Conservation (phyloP, 2,113 vertebrate genomes). For the Drymodes brunneopygia region DNA sequence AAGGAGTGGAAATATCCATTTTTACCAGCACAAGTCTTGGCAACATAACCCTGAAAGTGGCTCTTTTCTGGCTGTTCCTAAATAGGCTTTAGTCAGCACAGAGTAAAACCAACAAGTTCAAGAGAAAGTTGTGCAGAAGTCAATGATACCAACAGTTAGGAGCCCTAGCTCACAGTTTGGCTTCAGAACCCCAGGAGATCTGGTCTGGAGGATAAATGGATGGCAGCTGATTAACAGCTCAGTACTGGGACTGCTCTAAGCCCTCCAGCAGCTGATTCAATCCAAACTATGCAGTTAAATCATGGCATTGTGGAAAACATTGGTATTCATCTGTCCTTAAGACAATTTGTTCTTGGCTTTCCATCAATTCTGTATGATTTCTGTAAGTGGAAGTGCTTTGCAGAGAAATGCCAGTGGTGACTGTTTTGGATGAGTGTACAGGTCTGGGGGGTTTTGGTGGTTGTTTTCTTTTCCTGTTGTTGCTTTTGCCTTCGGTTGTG, state of each 20-base stretch:
- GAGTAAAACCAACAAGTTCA: background rate
- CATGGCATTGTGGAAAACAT: background rate
- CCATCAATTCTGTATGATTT: background rate
- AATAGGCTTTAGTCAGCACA: background rate
- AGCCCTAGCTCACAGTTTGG: background rate
- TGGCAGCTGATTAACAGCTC: background rate
- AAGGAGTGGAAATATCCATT: background rate
- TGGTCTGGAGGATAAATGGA: background rate
- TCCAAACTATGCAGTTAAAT: background rate
- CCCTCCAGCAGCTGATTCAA: background rate
- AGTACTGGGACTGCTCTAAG: background rate
- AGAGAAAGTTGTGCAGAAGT: background rate
- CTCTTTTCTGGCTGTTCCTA: background rate
- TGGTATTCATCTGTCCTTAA: background rate
- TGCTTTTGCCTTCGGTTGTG: rapidly evolving
- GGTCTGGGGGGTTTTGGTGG: background rate
- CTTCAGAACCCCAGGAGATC: background rate
- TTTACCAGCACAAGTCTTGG: background rate
- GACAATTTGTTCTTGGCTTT: constrained; percentile 2
- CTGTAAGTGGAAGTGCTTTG: background rate
- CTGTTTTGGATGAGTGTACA: background rate
- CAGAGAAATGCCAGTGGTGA: background rate
- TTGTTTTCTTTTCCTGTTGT: background rate
- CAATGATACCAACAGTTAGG: background rate
- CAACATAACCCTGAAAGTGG: rapidly evolving